phyloP scores from a whole-genome alignment of 1,140 invertebrate genomes.

The Temnothorax nylanderi region DNA sequence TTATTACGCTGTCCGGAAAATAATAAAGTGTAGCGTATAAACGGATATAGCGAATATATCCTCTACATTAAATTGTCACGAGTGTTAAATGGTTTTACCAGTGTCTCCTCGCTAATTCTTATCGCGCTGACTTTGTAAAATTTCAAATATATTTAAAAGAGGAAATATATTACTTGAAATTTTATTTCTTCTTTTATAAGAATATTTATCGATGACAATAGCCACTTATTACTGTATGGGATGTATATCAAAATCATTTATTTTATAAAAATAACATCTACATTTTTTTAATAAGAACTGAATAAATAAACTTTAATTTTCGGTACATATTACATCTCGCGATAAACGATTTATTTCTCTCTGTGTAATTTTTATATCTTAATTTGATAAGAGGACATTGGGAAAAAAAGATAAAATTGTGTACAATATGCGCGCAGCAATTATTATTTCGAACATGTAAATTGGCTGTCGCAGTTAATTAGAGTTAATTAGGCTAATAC shows the following conservation, averaged over 20 bases:
- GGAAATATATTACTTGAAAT: background rate
- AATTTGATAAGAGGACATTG: background rate
- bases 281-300: background rate
- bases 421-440: no score
- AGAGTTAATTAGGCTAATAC: constrained; percentile 12
- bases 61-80: constrained; percentile 55
- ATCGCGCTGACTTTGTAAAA: constrained; percentile 8
- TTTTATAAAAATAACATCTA: background rate
- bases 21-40: constrained; percentile 52
- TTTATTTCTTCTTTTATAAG: background rate
- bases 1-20: constrained; percentile 35
- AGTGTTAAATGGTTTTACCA: constrained; percentile 46
- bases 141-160: constrained; percentile 6
- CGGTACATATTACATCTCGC: background rate
- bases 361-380: background rate
- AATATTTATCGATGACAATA: background rate
- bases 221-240: background rate
- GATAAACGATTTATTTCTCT: background rate
- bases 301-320: background rate
- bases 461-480: constrained; percentile 18
- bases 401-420: background rate
- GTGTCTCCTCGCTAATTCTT: background rate
- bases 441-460: background rate
- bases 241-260: background rate
- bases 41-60: constrained; percentile 42